Evolutionary conservation across 2,888 invertebrate genomes (phyloP).

Genomic region (Pseudococcus viburni): DNA sequence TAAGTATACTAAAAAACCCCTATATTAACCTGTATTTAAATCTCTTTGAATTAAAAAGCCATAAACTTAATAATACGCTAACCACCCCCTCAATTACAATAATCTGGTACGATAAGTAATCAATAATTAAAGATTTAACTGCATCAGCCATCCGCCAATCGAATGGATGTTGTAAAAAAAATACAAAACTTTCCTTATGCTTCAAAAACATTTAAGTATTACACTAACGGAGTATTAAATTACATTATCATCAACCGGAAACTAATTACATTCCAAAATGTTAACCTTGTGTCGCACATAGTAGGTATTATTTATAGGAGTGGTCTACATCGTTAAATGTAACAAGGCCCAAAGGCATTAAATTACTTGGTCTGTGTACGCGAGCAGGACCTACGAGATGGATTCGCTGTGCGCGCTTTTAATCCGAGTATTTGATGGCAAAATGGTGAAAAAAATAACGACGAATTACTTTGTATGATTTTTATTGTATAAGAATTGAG

Average conservation of each 20-base stretch:
- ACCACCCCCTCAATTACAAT: slow-evolving; percentile 28
- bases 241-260: slow-evolving; percentile 62
- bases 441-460: not conserved
- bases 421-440: not conserved
- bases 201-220: slow-evolving; percentile 34
- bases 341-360: slow-evolving; percentile 62
- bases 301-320: slow-evolving; percentile 59
- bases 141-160: not conserved
- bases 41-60: not conserved
- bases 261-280: slow-evolving; percentile 66
- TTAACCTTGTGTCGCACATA: slow-evolving; percentile 64
- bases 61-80: slow-evolving; percentile 21
- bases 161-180: not conserved
- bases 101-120: slow-evolving; percentile 17
- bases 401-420: slow-evolving; percentile 41
- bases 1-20: not conserved
- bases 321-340: slow-evolving; percentile 65
- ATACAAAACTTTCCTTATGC: not conserved
- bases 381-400: slow-evolving; percentile 16
- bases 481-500: slow-evolving; percentile 11
- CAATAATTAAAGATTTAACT: slow-evolving; percentile 25
- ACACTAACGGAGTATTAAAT: slow-evolving; percentile 46
- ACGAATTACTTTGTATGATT: slow-evolving; percentile 33
- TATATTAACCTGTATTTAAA: not conserved
- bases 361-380: slow-evolving; percentile 56